phyloP scores from a whole-genome alignment of 2,113 vertebrate species.

The Nerophis ophidion region DNA sequence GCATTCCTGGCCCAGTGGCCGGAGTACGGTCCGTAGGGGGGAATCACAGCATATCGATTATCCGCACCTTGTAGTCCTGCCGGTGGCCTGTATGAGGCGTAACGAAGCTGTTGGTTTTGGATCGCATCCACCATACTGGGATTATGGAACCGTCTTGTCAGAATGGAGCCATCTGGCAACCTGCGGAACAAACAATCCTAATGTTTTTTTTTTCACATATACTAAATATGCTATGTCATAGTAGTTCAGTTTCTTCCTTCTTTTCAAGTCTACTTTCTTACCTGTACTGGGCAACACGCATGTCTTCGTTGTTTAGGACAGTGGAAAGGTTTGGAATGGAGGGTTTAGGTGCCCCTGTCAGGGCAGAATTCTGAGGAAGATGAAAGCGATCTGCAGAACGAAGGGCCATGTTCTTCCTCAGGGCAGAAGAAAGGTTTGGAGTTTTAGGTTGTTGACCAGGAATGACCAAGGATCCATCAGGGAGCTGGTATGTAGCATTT shows the following conservation, averaged over 20 bases:
- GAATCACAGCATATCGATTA: conserved; percentile 80
- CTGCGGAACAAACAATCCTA: conserved; percentile 21
- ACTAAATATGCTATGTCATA: background rate
- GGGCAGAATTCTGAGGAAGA: conserved; percentile 42
- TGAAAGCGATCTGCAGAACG: conserved; percentile 44
- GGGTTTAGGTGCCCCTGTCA: conserved; percentile 55
- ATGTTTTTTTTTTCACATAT: background rate
- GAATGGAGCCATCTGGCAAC: conserved; percentile 59
- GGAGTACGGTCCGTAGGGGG: conserved; percentile 77
- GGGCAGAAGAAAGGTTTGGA: conserved; percentile 48
- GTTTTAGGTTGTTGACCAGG: conserved; percentile 54
- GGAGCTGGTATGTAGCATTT: conserved; percentile 51
- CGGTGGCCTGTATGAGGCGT: conserved; percentile 65
- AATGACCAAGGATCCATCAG: conserved; percentile 51
- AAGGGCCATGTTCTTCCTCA: conserved; percentile 49
- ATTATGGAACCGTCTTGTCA: conserved; percentile 57
- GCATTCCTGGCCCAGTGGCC: conserved; percentile 73
- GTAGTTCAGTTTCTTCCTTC: background rate
- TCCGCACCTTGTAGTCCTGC: conserved; percentile 57
- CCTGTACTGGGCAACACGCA: conserved; percentile 41
- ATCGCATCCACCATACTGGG: conserved; percentile 60
- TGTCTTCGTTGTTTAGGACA: conserved; percentile 45
- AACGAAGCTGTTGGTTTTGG: conserved; percentile 68
- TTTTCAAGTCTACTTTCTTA: conserved; percentile 9
- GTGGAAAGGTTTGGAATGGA: conserved; percentile 46